Percentiles rank a stretch among this genome's conserved stretches.
phyloP scores from a whole-genome alignment of 2,888 invertebrate species.

The Rugalucina vietnamica region DNA sequence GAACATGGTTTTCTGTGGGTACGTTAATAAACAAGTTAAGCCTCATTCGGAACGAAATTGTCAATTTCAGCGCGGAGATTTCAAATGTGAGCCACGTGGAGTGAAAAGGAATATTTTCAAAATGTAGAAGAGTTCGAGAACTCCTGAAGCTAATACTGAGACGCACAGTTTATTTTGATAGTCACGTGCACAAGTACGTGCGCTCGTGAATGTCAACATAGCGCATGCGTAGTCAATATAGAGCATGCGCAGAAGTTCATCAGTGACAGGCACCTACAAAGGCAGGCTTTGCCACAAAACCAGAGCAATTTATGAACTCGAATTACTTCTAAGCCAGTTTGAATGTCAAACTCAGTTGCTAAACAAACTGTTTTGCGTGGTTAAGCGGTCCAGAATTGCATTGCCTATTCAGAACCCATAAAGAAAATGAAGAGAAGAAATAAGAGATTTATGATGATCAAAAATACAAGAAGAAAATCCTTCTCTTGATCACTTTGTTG shows the following conservation, averaged over 20 bases:
- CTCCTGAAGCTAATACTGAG: no score
- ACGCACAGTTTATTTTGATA: no score
- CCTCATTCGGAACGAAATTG: not conserved
- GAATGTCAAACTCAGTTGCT: slow-evolving; percentile 4
- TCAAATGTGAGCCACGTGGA: not conserved
- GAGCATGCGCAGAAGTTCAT: no score
- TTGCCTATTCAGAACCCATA: slow-evolving; percentile 6
- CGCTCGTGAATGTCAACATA: no score
- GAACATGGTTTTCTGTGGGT: slow-evolving; percentile 3
- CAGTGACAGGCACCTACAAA: no score
- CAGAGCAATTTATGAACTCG: not conserved
- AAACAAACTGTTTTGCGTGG: not conserved
- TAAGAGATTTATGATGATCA: not conserved
- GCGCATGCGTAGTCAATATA: no score
- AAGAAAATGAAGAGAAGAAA: slow-evolving; percentile 6
- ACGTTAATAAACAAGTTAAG: slow-evolving; percentile 16
- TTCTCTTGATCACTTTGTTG: not conserved
- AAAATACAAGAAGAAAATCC: not conserved
- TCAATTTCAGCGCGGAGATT: not conserved
- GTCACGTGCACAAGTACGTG: no score
- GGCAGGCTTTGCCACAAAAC: not conserved
- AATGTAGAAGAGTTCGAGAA: no score
- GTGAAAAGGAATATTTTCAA: no score
- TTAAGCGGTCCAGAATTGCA: slow-evolving; percentile 9
- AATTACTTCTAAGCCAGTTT: not conserved